phyloP scores from a whole-genome alignment of 2,113 vertebrate genomes.

The Hypanus sabinus region DNA sequence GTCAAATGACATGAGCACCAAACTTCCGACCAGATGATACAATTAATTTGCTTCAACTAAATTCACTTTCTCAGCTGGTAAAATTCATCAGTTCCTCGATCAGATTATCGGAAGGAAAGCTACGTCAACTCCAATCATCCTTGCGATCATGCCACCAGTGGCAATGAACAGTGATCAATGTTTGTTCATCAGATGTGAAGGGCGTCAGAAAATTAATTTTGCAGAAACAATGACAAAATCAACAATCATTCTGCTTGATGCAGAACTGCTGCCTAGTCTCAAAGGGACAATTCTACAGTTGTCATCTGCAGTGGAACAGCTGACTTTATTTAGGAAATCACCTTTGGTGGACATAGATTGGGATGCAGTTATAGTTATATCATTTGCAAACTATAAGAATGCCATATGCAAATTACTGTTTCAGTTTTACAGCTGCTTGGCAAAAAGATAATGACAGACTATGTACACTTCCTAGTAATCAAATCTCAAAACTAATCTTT shows the following conservation, averaged over 20 bases:
- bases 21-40: neutral
- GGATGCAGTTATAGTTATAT: neutral
- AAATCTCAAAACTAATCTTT: neutral
- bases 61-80: neutral
- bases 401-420: neutral
- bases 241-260: neutral
- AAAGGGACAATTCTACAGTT: neutral
- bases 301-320: neutral
- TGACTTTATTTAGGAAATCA: neutral
- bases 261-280: neutral
- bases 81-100: neutral
- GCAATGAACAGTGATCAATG: neutral
- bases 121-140: neutral
- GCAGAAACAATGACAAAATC: neutral
- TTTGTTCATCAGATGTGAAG: neutral
- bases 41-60: neutral
- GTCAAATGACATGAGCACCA: neutral
- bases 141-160: neutral
- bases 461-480: neutral
- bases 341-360: neutral
- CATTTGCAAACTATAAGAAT: neutral
- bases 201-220: neutral
- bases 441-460: neutral
- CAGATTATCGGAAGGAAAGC: neutral
- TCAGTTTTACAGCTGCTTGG: neutral